Base-by-base conservation (phyloP, 2,113 vertebrate genomes). In the Aleadryas rufinucha region DNA sequence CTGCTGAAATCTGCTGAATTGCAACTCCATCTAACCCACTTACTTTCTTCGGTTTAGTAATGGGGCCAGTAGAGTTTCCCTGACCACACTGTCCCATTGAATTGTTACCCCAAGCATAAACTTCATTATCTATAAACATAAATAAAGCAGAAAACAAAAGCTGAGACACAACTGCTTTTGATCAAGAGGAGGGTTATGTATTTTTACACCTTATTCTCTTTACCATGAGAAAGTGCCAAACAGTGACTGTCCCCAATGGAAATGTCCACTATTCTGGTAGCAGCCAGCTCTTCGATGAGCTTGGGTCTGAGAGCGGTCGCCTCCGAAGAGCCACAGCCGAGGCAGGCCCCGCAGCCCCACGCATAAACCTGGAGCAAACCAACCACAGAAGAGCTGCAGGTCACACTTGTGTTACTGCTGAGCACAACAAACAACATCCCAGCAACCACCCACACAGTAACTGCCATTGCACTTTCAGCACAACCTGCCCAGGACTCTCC, bases 41-140 rank as follows among this genome's bases (percentile, higher is more conserved):
- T 49, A 99, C 99, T 97, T 99, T 99, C 98, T 99, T 99, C 74
- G 99, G 99, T 97, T 99, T 99, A 92, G 99, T 99, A 95, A 99
- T 99, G n/a, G 99, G 99, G 68, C 99, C 99, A 6, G 99, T 99
- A 56, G 99, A 99, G 95, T 99, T 99, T n/a, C 99, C 99, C 96
- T 99, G 99, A 47, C 99, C 99, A 97, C 99, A 99, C 59, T 99
- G 99, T 9, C 99, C 99, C 99, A 99, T 99, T 23, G 99, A 99
- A 96, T 99, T 99, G 97, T 99, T 99, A 31, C 99, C 99, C 99
- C 99, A 99, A 26, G 99, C 99, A 84, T 99, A 99, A 87, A 99
- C 99, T 98, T 99, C 99, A 82, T 99, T 99, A 97, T 99, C 99
- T 99, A 91, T 21, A 88, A 61, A 88, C 78, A 95, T 24, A 71